A percentile compares a stretch with the other conserved stretches of the same genome.
phyloP scores from a whole-genome alignment of 2,888 invertebrate genomes.

The Cartodere bifasciata region DNA sequence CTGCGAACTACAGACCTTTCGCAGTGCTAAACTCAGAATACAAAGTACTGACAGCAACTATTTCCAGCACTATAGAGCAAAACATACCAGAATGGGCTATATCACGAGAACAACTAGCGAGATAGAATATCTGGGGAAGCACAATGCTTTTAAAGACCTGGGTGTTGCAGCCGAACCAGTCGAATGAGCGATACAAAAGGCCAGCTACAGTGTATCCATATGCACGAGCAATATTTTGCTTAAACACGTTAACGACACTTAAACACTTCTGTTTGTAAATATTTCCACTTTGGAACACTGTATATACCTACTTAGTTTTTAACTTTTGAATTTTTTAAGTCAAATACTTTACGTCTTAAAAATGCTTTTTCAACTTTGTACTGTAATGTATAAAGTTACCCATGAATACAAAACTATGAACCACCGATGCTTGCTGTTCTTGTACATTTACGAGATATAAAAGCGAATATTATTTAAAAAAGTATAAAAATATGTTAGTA shows the following conservation, averaged over 20 bases:
- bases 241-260: background rate
- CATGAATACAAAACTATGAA: too few species aligned
- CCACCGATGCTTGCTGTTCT: too few species aligned
- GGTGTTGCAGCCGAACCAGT: background rate
- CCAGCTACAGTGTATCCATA: constrained; percentile 5
- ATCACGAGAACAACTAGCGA: constrained; percentile 15
- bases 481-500: too few species aligned
- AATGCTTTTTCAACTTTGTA: too few species aligned
- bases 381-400: too few species aligned
- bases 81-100: constrained; percentile 12
- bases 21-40: constrained; percentile 19
- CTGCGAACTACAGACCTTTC: constrained; percentile 20
- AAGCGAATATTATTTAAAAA: too few species aligned
- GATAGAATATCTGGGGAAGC: constrained; percentile 17
- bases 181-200: background rate
- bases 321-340: too few species aligned
- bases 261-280: too few species aligned
- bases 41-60: constrained; percentile 18
- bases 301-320: too few species aligned
- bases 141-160: constrained; percentile 3
- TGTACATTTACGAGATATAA: too few species aligned
- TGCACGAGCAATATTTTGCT: constrained; percentile 7
- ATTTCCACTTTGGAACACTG: too few species aligned
- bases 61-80: constrained; percentile 11
- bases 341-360: too few species aligned